Evolutionary conservation across 2,888 invertebrate species (phyloP).

Genomic region (Drosophila pseudotakahashii): DNA sequence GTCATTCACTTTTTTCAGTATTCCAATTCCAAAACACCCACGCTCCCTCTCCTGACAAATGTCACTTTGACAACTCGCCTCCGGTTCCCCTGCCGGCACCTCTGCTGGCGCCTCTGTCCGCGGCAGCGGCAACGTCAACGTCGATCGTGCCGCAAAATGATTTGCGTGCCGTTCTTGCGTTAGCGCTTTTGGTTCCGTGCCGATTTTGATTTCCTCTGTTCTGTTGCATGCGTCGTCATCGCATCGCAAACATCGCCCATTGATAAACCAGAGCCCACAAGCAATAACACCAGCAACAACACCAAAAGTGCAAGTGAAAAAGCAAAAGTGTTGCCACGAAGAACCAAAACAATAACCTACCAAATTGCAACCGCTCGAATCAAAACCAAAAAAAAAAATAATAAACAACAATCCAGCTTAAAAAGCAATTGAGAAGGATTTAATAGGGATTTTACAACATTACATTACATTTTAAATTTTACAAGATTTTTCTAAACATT

Average conservation of each 20-base stretch:
- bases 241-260: slow-evolving; percentile 54
- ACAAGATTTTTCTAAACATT: too few species aligned
- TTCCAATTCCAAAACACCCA: slow-evolving; percentile 2
- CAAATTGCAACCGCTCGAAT: slow-evolving; percentile 22
- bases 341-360: slow-evolving; percentile 35
- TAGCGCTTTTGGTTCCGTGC: slow-evolving; percentile 62
- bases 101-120: slow-evolving; percentile 19
- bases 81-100: slow-evolving; percentile 21
- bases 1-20: slow-evolving; percentile 56
- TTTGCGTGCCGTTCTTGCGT: slow-evolving; percentile 76
- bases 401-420: slow-evolving; percentile 12
- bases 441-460: too few species aligned
- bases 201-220: slow-evolving; percentile 65
- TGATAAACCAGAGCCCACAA: slow-evolving; percentile 51
- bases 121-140: slow-evolving; percentile 48
- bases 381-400: slow-evolving; percentile 20
- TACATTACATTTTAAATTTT: too few species aligned
- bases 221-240: slow-evolving; percentile 78
- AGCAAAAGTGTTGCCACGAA: slow-evolving; percentile 66
- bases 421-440: slow-evolving; percentile 46
- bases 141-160: slow-evolving; percentile 57
- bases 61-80: slow-evolving; percentile 69
- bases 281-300: slow-evolving; percentile 40
- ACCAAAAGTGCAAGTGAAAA: slow-evolving; percentile 59
- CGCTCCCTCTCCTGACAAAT: slow-evolving; percentile 40